phyloP scores from a whole-genome alignment of 1,140 invertebrate species.

The Epicauta chinensis region DNA sequence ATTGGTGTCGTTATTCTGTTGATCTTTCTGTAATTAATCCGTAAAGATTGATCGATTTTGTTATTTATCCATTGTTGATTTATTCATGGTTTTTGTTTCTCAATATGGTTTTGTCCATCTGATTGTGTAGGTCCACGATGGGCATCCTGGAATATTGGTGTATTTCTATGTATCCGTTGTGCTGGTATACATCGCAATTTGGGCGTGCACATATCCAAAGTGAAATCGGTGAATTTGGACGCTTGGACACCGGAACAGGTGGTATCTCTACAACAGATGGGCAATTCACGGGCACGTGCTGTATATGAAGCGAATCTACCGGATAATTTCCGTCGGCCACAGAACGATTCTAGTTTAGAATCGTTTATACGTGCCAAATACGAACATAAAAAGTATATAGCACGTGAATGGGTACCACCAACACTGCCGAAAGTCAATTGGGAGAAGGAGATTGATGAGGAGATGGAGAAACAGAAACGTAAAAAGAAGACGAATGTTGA shows the following conservation, averaged over 20 bases:
- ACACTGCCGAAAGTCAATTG: conserved; percentile 74
- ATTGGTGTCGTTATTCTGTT: too few relatives aligned
- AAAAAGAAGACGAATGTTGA: conserved; percentile 58
- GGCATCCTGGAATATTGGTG: conserved; percentile 98
- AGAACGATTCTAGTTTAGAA: conserved; percentile 89
- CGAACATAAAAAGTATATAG: conserved; percentile 97
- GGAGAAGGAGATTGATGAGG: conserved; percentile 84
- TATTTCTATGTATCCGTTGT: conserved; percentile 97
- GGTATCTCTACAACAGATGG: conserved; percentile 91
- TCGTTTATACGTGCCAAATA: conserved; percentile 96
- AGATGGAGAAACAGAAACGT: conserved; percentile 71
- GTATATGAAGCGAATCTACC: conserved; percentile 97
- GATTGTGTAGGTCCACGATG: conserved; percentile 90
- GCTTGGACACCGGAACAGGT: conserved; percentile 99
- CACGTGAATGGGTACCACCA: conserved; percentile 90
- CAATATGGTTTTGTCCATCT: too few relatives aligned
- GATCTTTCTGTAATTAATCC: neutral
- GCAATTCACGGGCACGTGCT: conserved; percentile 91
- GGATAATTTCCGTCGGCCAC: conserved; percentile 84
- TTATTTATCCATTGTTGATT: neutral
- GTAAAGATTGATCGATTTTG: neutral
- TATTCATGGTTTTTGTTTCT: neutral
- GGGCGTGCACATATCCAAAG: conserved; percentile 96
- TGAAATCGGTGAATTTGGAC: conserved; percentile 97
- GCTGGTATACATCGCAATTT: conserved; percentile 97